Base-by-base conservation (phyloP, 2,113 vertebrate species). In the Rhinopomastus cyanomelas region DNA sequence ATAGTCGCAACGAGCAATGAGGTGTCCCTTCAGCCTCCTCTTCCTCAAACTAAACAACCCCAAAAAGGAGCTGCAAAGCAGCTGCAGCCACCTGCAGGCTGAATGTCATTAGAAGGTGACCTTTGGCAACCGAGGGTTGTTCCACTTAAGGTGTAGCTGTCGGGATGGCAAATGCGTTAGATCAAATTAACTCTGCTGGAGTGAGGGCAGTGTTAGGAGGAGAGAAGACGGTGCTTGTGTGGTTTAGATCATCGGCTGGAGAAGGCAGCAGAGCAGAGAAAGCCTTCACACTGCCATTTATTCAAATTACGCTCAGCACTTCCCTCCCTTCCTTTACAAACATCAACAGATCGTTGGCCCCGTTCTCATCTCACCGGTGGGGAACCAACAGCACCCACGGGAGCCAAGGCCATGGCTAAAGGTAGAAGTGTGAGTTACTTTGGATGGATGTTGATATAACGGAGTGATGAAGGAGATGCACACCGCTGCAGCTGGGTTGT, bases 281-380 rank as follows among this genome's bases (percentile, higher is more conserved):
- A 83, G 86, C 48, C 86, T 88, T 29, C 77, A 66, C 46, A 0
- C 26, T 52, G 42, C 65, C 46, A 92, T 94, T 92, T 94, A 86
- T 92, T 95, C 91, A 85, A 93, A 92, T 95, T 94, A 95, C 66
- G 19, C 83, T 42, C 83, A 46, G 65, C 3, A 5, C 80, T 88
- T 89, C 34, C 39, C 53, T 89, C 52, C 14, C 46, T 75, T 44
- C 39, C 57, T 34, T 91, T 78, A 72, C 52, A 83, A 95, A 78
- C 68, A 51, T 86, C 85, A 94, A 73, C 85, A 94, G 91, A 88
- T 91, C 11, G 3, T 89, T 12, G 3, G 27, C 56, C 48, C 55
- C 19, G 29, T 19, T 88, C 73, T 78, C 61, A 76, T 86, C 69
- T 78, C 84, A 89, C 77, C 29, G 39, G 44, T 78, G 61, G 44